Evolutionary conservation across 2,888 invertebrate species (phyloP).

Genomic region (Morpho deidamia): DNA sequence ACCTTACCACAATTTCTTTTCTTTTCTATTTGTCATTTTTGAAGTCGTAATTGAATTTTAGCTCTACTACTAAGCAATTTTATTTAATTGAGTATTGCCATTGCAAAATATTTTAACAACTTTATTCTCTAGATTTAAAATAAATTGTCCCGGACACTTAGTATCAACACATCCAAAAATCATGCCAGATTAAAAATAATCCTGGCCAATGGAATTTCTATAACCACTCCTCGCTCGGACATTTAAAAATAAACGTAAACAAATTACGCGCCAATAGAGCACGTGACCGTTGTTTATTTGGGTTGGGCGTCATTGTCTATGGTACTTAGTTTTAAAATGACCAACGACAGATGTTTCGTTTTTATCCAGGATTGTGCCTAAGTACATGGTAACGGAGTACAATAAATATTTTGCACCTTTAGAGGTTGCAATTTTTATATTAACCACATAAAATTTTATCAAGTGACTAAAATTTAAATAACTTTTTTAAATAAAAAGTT

Average conservation of each 20-base stretch:
- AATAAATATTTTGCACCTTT: too few species aligned
- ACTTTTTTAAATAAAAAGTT: neutral
- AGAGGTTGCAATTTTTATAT: too few species aligned
- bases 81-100: too few species aligned
- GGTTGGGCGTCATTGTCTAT: conserved; percentile 17
- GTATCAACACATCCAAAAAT: neutral
- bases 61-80: too few species aligned
- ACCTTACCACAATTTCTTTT: too few species aligned
- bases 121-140: too few species aligned
- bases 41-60: too few species aligned
- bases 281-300: conserved; percentile 46
- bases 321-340: neutral
- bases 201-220: conserved; percentile 7
- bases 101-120: too few species aligned
- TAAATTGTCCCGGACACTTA: too few species aligned
- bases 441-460: neutral
- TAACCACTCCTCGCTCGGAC: conserved; percentile 33
- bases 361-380: neutral
- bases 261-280: conserved; percentile 45
- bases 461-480: neutral
- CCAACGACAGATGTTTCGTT: neutral
- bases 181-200: neutral
- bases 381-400: too few species aligned
- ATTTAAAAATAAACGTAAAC: conserved; percentile 56
- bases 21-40: too few species aligned